phyloP scores from a whole-genome alignment of 2,113 vertebrate species.

The Strigops habroptila region DNA sequence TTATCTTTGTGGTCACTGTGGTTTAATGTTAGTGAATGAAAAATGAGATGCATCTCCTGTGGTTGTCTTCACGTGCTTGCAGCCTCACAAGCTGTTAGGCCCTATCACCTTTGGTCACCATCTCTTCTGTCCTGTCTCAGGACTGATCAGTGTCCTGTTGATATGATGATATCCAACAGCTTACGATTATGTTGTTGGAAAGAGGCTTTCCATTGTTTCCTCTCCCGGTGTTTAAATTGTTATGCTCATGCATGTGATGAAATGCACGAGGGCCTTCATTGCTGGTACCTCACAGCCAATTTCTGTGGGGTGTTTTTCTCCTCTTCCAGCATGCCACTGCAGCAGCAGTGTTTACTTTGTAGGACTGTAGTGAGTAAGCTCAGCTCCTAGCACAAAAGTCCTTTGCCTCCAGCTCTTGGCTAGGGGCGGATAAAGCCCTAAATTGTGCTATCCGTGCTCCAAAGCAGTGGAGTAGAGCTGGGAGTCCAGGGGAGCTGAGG shows the following conservation, averaged over 20 bases:
- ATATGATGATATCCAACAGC: background rate
- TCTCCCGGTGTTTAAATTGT: background rate
- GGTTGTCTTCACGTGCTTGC: background rate
- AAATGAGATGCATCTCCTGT: background rate
- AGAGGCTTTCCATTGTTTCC: background rate
- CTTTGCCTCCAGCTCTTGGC: background rate
- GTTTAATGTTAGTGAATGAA: slow-evolving; percentile 22
- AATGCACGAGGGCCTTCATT: background rate
- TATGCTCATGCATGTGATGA: background rate
- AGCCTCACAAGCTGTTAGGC: background rate
- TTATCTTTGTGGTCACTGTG: slow-evolving; percentile 29
- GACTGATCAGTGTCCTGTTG: background rate
- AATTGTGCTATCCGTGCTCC: background rate
- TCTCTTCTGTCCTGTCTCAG: background rate
- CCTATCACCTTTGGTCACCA: background rate
- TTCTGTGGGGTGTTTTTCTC: background rate
- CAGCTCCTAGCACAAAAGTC: background rate
- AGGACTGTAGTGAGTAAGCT: background rate
- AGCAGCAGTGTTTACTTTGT: background rate
- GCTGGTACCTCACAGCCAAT: rapidly evolving
- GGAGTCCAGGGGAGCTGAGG: background rate
- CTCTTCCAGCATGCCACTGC: background rate
- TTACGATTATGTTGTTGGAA: background rate
- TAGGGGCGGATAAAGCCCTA: background rate
- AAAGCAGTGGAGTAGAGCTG: background rate